Percentiles rank a stretch among this genome's conserved stretches.
phyloP scores from a whole-genome alignment of 2,888 invertebrate species.

The Cheilosia scutellata region DNA sequence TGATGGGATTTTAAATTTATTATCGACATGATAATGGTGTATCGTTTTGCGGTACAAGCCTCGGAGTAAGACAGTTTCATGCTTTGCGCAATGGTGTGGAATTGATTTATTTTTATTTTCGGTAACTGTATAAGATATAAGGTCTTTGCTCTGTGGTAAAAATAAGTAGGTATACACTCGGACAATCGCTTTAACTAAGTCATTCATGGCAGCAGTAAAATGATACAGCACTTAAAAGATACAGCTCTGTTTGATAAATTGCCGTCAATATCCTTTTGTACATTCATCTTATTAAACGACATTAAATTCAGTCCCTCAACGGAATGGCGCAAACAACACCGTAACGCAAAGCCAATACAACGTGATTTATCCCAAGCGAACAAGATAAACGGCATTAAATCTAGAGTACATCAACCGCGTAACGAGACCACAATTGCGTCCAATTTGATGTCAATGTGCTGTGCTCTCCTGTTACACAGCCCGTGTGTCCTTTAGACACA shows the following conservation, averaged over 20 bases:
- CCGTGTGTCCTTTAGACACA: constrained; percentile 24
- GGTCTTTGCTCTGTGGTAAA: too few species aligned
- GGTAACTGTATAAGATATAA: background rate
- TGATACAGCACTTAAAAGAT: constrained; percentile 18
- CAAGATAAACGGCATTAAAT: constrained; percentile 75
- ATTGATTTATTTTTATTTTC: constrained; percentile 50
- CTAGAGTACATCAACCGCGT: constrained; percentile 75
- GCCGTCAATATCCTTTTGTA: constrained; percentile 40
- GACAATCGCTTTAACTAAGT: background rate
- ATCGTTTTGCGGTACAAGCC: constrained; percentile 17
- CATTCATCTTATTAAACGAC: constrained; percentile 51
- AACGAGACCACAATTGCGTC: constrained; percentile 76
- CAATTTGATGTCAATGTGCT: constrained; percentile 75
- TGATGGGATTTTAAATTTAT: constrained; percentile 71
- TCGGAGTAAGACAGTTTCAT: constrained; percentile 67
- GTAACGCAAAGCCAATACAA: constrained; percentile 57
- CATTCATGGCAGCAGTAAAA: background rate
- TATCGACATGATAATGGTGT: constrained; percentile 69
- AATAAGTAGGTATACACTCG: too few species aligned
- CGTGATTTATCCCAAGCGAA: constrained; percentile 74
- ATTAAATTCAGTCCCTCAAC: constrained; percentile 51
- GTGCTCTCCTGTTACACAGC: constrained; percentile 49
- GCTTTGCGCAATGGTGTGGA: constrained; percentile 61
- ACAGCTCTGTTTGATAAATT: constrained; percentile 39
- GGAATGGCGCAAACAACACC: constrained; percentile 28